phyloP scores from a whole-genome alignment of 2,113 vertebrate species.

The Malurus melanocephalus region DNA sequence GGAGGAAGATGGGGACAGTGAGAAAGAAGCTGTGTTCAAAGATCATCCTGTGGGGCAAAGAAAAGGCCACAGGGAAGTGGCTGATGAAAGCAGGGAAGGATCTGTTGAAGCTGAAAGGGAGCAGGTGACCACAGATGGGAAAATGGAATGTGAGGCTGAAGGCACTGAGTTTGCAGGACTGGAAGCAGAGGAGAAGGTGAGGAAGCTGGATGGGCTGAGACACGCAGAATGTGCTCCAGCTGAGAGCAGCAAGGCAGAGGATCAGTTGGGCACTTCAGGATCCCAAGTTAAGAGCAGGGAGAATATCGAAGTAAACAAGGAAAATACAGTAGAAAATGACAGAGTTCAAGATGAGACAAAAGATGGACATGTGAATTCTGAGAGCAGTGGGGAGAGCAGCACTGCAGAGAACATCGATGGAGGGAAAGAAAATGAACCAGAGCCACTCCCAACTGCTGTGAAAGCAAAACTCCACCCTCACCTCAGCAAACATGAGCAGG shows the following conservation, averaged over 20 bases:
- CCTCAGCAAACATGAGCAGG: neutral
- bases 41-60: neutral
- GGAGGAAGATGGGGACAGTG: neutral
- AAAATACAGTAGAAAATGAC: conserved; percentile 4
- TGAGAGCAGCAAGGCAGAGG: neutral
- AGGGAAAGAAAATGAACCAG: neutral
- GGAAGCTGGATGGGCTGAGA: neutral
- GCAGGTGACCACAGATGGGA: neutral
- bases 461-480: neutral
- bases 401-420: neutral
- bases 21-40: neutral
- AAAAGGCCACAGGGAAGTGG: neutral
- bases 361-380: neutral
- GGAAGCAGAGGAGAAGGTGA: neutral
- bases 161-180: neutral
- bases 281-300: neutral
- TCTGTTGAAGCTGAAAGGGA: neutral
- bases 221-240: neutral
- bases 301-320: neutral
- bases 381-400: conserved; percentile 24
- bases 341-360: neutral
- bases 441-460: neutral
- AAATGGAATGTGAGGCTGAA: neutral
- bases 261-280: neutral
- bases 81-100: neutral